phyloP scores from a whole-genome alignment of 2,113 vertebrate species.

The Oenanthe melanoleuca region DNA sequence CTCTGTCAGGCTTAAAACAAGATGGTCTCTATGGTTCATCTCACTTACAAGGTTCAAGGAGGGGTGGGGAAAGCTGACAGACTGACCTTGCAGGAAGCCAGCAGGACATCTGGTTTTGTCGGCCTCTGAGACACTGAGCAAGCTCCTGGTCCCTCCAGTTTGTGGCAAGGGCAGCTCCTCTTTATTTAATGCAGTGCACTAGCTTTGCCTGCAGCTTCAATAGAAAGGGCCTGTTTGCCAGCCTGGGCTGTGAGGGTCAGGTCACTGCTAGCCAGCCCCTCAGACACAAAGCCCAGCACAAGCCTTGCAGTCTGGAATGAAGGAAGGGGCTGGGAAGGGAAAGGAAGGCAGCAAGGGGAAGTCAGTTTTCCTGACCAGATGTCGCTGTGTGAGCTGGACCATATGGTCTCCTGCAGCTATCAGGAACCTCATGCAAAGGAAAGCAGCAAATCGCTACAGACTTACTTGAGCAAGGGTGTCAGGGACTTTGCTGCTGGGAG shows the following conservation, averaged over 20 bases:
- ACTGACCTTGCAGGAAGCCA: background rate
- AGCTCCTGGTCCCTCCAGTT: background rate
- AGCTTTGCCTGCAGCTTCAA: background rate
- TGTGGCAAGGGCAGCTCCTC: rapidly evolving
- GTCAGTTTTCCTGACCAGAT: constrained; percentile 42
- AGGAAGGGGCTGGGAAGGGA: background rate
- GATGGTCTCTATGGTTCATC: rapidly evolving
- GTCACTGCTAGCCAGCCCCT: background rate
- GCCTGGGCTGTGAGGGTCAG: background rate
- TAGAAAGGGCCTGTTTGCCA: background rate
- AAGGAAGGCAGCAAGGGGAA: background rate
- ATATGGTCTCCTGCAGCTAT: constrained; percentile 5
- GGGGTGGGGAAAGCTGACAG: background rate
- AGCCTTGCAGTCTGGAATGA: background rate
- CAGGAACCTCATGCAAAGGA: background rate
- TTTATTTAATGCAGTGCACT: background rate
- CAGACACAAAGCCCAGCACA: background rate
- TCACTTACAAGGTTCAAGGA: background rate
- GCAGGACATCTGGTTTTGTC: background rate
- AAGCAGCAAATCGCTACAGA: background rate
- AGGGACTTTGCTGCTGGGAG: background rate
- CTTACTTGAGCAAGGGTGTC: background rate
- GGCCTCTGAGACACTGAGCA: background rate
- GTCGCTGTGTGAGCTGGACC: background rate
- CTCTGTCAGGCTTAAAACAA: background rate